Base-by-base conservation (phyloP, 2,797 vertebrate species). In the Alauda arvensis region DNA sequence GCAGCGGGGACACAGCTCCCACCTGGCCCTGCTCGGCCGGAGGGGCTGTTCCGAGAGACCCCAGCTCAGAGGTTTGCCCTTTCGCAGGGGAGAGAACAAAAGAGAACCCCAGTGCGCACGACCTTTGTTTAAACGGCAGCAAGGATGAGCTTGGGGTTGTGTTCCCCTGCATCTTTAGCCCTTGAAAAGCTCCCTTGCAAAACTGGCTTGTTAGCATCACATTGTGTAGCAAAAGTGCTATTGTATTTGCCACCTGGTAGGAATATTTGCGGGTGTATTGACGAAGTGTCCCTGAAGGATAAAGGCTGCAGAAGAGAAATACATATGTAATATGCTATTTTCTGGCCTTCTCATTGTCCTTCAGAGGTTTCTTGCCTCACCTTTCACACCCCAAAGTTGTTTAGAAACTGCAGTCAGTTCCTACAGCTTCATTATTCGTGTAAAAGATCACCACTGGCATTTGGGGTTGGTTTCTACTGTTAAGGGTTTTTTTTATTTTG, bases 91-190 rank as follows among this genome's bases (percentile, higher is more conserved):
- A 48, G 25, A 57, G 31, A 12, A 25, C 18, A 19, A 39, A 81
- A 51, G 49, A 77, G 42, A 57, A 23, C 3, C 15, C 4, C 0
- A 0, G 37, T 57, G 63, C 18, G 69, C 65, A 28, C 0, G 7
- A 24, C 53, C 12, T 43, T 70, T 57, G 42, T 57, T n/a, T 28
- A 40, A 87, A 48, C 2, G 26, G 33, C 79, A 79, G 46, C 42
- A 46, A 79, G 25, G 61, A 42, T 15, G 75, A 79, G 23, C 18
- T 43, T 21, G 17, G 48, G 37, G 43, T 48, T 61, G 42, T 45
- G 10, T 53, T 66, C 12, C 28, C 10, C 31, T n/a, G 40, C 8
- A 18, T 39, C 33, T 60, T 62, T 8, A 66, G 65, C 39, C 42
- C 42, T 53, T 46, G 40, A 52, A 72, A 77, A 62, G 28, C 25